Evolutionary conservation across 1,140 invertebrate species (phyloP).

Genomic region (Odontomachus brunneus): DNA sequence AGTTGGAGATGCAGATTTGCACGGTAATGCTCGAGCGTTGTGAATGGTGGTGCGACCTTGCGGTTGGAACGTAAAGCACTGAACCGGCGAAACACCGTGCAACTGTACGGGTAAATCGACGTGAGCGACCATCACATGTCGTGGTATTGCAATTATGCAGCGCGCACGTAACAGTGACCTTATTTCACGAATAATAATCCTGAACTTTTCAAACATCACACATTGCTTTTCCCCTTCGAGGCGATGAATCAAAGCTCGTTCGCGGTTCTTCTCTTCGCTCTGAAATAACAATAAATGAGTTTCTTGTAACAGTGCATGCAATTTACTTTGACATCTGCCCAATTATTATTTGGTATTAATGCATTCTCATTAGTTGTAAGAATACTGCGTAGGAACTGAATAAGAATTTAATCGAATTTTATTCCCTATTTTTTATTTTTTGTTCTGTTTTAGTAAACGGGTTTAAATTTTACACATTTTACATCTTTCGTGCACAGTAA

Average conservation of each 20-base stretch:
- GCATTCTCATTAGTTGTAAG: too few relatives aligned
- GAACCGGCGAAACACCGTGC: slow-evolving; percentile 36
- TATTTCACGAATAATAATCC: slow-evolving; percentile 48
- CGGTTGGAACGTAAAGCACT: slow-evolving; percentile 61
- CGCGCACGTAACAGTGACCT: slow-evolving; percentile 44
- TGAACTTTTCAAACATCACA: slow-evolving; percentile 6
- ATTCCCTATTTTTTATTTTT: too few relatives aligned
- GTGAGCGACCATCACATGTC: slow-evolving; percentile 21
- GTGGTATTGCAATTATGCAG: slow-evolving; percentile 30
- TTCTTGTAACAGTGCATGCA: too few relatives aligned
- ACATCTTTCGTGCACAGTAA: too few relatives aligned
- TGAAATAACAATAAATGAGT: not conserved
- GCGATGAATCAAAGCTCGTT: not conserved
- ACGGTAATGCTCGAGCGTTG: slow-evolving; percentile 25
- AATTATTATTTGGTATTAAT: too few relatives aligned
- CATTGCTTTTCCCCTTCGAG: not conserved
- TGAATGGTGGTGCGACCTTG: slow-evolving; percentile 68
- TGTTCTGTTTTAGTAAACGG: too few relatives aligned
- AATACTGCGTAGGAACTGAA: too few relatives aligned
- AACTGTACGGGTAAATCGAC: slow-evolving; percentile 44
- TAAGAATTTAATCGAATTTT: too few relatives aligned
- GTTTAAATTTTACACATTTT: too few relatives aligned
- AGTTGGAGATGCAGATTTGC: slow-evolving; percentile 14
- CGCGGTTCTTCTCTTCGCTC: not conserved
- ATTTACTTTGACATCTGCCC: too few relatives aligned